phyloP scores from a whole-genome alignment of 2,113 vertebrate species.

The Lepus europaeus region DNA sequence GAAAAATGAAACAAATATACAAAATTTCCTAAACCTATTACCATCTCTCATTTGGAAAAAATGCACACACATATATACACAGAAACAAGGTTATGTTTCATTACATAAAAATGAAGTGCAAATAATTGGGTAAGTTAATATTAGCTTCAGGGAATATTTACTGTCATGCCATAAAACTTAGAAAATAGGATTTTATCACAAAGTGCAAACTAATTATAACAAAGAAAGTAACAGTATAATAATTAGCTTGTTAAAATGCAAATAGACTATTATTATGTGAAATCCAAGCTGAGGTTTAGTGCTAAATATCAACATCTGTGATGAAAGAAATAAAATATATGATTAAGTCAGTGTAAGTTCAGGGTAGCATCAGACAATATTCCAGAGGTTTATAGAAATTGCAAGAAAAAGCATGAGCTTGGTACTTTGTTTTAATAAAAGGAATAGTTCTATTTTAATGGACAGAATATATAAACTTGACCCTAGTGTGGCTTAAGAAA shows the following conservation, averaged over 20 bases:
- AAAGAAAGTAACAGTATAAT: constrained; percentile 42
- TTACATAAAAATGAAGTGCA: constrained; percentile 27
- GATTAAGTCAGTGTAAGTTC: constrained; percentile 40
- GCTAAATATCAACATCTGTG: constrained; percentile 35
- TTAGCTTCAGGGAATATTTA: constrained; percentile 54
- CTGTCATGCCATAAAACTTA: constrained; percentile 51
- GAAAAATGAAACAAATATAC: not conserved
- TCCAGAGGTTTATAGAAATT: not conserved
- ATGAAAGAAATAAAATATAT: constrained; percentile 61
- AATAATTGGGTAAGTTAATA: constrained; percentile 46
- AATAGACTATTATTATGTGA: constrained; percentile 60
- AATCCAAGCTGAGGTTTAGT: constrained; percentile 44
- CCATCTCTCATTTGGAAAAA: not conserved
- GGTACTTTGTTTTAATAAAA: constrained; percentile 28
- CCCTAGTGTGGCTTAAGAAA: not conserved
- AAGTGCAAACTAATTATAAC: constrained; percentile 66
- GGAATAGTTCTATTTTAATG: not conserved
- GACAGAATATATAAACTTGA: not conserved
- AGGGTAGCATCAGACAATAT: not conserved
- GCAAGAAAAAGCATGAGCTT: not conserved
- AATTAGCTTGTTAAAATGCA: constrained; percentile 64
- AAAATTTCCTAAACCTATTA: constrained; percentile 28
- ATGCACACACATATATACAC: not conserved
- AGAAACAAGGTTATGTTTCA: not conserved
- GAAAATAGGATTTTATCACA: constrained; percentile 38